Evolutionary conservation across 37 sponge, comb jelly and placozoan species (phyloP), one percentile per base, ranked within the genome.

Genomic region (Spongia lamella): DNA sequence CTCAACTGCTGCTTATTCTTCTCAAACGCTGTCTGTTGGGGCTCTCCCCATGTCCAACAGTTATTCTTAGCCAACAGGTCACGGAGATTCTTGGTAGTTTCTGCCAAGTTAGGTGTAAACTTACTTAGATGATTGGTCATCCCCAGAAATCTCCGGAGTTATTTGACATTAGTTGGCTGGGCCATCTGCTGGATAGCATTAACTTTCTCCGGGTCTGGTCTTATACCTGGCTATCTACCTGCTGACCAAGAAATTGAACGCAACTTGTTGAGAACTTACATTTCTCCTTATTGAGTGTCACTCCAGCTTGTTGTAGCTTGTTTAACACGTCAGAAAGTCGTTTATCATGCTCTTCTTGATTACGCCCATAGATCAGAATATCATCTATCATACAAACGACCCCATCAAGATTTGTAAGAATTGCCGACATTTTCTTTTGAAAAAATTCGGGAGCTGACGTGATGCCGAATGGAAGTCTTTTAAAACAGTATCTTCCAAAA

Each of bases 1-100:
- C 66, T 69, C 14, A 79, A 43, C 31, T 26, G 19, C 27, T 50
- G 22, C 70, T 79, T 79, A 38, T 71, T 72, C 32, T 68, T 17
- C 4, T 72, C 57, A 36, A 79, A 73, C 9, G 80, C 68, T 73
- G 49, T 24, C 39, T 73, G 24, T 24, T 76, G 77, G 11, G 29
- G 17, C 7, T 63, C 20, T 9, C 34, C 70, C 80, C 80, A 79
- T 7, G 67, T 16, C 29, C 31, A 70, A 16, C 43, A 39, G 16
- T n/a, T 77, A 13, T 40, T 20, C 20, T 58, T 79, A 11, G 69
- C 19, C 14, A 22, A 3, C 59, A 53, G 33, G 32, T 70, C 69
- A n/a, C n/a, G n/a, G n/a, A n/a, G n/a, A n/a, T n/a, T n/a, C n/a
- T n/a, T n/a, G n/a, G n/a, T n/a, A n/a, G n/a, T n/a, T n/a, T n/a